Evolutionary conservation across 2,888 invertebrate genomes (phyloP), one percentile per base, ranked within the genome.

Genomic region (Alsophila aescularia): DNA sequence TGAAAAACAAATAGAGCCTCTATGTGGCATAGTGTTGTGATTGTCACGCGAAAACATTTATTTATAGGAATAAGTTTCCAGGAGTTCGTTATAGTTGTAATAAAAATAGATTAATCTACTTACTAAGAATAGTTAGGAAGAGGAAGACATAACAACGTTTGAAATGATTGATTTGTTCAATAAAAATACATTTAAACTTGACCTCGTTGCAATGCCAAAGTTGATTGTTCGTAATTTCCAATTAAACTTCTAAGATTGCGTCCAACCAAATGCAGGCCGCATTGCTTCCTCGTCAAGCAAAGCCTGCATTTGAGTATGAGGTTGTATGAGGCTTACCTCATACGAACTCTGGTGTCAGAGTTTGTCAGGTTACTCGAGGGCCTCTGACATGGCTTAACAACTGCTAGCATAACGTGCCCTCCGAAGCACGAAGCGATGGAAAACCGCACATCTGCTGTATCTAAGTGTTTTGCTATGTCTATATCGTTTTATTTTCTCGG

Each of bases 71-170:
- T 27, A 27, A 27, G 2, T 27, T 27, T 8, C 6, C 2, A 9
- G 27, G 5, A 27, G 8, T n/a, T n/a, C n/a, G n/a, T 27, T 6
- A 27, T 27, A 9, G 27, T 9, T 9, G 4, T 7, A 27, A 27
- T 7, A 8, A 4, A 27, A 27, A 6, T 6, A 9, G 1, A 27
- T 27, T 27, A 27, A 29, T 44, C 32, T 16, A 13, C 29, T 14
- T 44, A 47, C 16, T 47, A 50, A 34, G 31, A 45, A 53, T 56
- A 13, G 40, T 29, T 45, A 64, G 64, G 62, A 64, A 62, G 58
- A 56, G 64, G 64, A 64, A 64, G 64, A 48, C 32, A 42, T 34
- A 47, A 2, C 40, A 49, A 39, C 16, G 39, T 50, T 40, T 40
- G 35, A 47, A 50, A 58, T 47, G 24, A 52, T 49, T 10, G 32